Percentiles rank a stretch among this genome's conserved stretches.
phyloP scores from a whole-genome alignment of 2,113 vertebrate species.

The Aspidoscelis tigris region DNA sequence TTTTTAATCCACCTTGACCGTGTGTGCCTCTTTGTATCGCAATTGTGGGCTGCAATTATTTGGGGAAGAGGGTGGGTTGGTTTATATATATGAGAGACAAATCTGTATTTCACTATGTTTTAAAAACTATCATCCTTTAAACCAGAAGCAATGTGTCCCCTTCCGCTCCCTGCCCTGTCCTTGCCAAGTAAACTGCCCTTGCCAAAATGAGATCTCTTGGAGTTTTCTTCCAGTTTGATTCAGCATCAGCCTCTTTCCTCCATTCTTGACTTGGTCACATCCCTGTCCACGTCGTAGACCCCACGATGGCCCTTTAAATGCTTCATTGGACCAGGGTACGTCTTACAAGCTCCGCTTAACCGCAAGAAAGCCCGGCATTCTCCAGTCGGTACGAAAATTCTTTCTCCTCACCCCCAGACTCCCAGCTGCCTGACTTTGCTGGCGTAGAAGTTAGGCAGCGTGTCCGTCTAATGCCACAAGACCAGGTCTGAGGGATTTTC shows the following conservation, averaged over 20 bases:
- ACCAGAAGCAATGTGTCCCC: constrained; percentile 65
- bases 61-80: constrained; percentile 46
- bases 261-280: constrained; percentile 45
- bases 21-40: constrained; percentile 81
- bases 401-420: not conserved
- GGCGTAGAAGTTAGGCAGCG: not conserved
- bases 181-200: constrained; percentile 63
- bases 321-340: constrained; percentile 57
- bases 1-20: constrained; percentile 74
- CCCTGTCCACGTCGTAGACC: constrained; percentile 53
- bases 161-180: constrained; percentile 59
- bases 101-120: constrained; percentile 51
- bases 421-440: not conserved
- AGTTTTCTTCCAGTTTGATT: constrained; percentile 68
- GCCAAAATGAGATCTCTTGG: constrained; percentile 75
- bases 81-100: constrained; percentile 23
- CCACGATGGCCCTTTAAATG: constrained; percentile 61
- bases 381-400: constrained; percentile 24
- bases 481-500: constrained; percentile 6
- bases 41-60: constrained; percentile 68
- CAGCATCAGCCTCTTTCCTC: constrained; percentile 51
- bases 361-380: constrained; percentile 51
- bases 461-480: not conserved
- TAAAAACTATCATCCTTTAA: constrained; percentile 64
- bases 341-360: constrained; percentile 55